Evolutionary conservation across 2,797 vertebrate genomes (phyloP), one percentile per base, ranked within the genome.

Genomic region (Chelonia mydas): DNA sequence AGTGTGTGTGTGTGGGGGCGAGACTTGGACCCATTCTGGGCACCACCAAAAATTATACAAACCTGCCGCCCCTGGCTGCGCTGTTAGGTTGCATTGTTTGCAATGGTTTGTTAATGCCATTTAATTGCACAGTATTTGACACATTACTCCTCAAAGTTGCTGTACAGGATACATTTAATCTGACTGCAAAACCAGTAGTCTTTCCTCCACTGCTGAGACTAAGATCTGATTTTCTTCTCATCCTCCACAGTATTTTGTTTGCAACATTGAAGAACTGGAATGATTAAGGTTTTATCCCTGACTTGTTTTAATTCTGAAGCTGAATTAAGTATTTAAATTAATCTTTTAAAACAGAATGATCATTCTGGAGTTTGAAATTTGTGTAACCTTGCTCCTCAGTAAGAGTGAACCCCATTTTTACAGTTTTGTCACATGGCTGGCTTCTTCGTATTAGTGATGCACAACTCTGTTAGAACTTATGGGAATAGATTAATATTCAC

Each of bases 401-500:
- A 72, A 45, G 45, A 68, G 51, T 6, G 5, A 4, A 41, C 61
- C 13, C 55, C 33, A n/a, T 23, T 53, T 68, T 83, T 74, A 19
- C 77, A 15, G 41, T 6, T 50, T 28, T 25, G 72, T 84, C 76
- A 89, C 51, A 57, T 16, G 47, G 45, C 12, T 55, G 83, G 86
- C 50, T 94, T 74, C 78, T 37, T 74, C 74, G 79, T 21, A 33
- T 33, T 65, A 72, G 79, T 33, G 7, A 89, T 45, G 93, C 50
- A 88, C 11, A 1, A 45, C 33, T 2, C 33, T 19, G 68, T 72
- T 91, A 90, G 85, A 89, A 84, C 1, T 5, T 82, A 76, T 9
- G 6, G 88, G 79, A 89, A 96, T 79, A 90, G 94, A 95, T 96
- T 85, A 86, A 88, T 4, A 85, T 90, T 45, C 72, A 55, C 68